Evolutionary conservation across 2,888 invertebrate species (phyloP).

Genomic region (Apotomis capreana): DNA sequence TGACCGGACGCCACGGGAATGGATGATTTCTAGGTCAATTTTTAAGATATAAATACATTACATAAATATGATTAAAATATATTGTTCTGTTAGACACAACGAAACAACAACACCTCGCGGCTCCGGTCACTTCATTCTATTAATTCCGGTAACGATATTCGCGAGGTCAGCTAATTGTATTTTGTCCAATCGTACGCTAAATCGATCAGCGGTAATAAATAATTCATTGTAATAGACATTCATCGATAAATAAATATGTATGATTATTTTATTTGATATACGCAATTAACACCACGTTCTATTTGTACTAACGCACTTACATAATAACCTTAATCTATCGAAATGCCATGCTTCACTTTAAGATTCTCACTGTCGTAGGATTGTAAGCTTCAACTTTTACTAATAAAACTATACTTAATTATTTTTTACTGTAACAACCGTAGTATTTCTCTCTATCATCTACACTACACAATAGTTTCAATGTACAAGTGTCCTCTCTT

Average conservation of each 20-base stretch:
- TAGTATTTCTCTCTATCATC: slow-evolving; percentile 38
- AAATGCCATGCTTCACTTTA: slow-evolving; percentile 66
- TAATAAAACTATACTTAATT: slow-evolving; percentile 45
- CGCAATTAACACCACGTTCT: slow-evolving; percentile 42
- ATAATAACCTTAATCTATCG: slow-evolving; percentile 55
- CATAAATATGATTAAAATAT: not conserved
- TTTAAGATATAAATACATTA: not conserved
- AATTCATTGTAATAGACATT: slow-evolving; percentile 24
- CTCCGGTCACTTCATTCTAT: slow-evolving; percentile 43
- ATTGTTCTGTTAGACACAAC: not conserved
- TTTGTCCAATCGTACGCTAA: slow-evolving; percentile 11
- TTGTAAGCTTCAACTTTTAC: slow-evolving; percentile 45
- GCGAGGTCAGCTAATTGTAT: slow-evolving; percentile 46
- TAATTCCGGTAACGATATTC: slow-evolving; percentile 55
- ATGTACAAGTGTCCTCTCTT: slow-evolving; percentile 42
- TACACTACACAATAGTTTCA: slow-evolving; percentile 34
- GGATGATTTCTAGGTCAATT: not conserved
- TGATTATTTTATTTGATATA: slow-evolving; percentile 19
- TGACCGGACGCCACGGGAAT: slow-evolving; percentile 42
- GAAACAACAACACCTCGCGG: not conserved
- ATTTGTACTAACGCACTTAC: slow-evolving; percentile 53
- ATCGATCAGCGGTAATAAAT: slow-evolving; percentile 15
- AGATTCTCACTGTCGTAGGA: slow-evolving; percentile 62
- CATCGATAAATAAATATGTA: slow-evolving; percentile 21
- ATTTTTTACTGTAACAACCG: slow-evolving; percentile 47